These are phyloP conservation scores for Antechinus flavipes DNA, from an alignment of 2,113 vertebrate genomes.

Conservation along the genomic window DNA sequence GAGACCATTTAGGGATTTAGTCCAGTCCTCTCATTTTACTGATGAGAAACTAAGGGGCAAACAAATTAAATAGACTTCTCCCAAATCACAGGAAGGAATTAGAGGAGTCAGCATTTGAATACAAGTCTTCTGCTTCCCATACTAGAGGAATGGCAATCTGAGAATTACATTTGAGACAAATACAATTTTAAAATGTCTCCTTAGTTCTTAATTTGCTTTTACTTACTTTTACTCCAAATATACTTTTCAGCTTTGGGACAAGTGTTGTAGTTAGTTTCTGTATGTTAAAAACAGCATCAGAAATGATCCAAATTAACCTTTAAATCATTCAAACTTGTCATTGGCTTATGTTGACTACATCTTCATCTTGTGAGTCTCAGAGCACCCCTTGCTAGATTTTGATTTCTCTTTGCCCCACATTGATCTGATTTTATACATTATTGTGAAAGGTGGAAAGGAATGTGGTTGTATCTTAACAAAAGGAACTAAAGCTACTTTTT, in stretches of 20 bases:
- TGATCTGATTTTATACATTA: neutral
- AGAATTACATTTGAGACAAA: neutral
- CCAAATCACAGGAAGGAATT: neutral
- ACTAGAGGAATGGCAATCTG: neutral
- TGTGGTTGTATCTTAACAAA: neutral
- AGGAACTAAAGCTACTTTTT: constrained; percentile 9
- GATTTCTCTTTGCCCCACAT: neutral
- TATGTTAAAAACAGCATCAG: neutral
- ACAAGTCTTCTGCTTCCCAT: neutral
- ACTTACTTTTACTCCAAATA: neutral
- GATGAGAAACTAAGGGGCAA: neutral
- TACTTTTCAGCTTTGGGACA: neutral
- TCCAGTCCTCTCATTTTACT: neutral
- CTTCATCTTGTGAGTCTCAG: neutral
- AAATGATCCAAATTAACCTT: neutral
- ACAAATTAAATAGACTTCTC: neutral
- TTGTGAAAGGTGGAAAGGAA: neutral
- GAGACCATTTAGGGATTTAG: neutral
- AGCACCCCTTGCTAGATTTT: neutral
- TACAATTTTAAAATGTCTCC: neutral
- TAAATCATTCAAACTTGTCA: neutral
- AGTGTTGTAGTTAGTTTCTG: neutral
- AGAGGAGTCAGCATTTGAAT: neutral
- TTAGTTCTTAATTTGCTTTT: neutral
- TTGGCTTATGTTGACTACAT: neutral